Percentiles rank a stretch among this genome's conserved stretches.
phyloP scores from a whole-genome alignment of 2,888 invertebrate species.

The Malacosoma neustria region DNA sequence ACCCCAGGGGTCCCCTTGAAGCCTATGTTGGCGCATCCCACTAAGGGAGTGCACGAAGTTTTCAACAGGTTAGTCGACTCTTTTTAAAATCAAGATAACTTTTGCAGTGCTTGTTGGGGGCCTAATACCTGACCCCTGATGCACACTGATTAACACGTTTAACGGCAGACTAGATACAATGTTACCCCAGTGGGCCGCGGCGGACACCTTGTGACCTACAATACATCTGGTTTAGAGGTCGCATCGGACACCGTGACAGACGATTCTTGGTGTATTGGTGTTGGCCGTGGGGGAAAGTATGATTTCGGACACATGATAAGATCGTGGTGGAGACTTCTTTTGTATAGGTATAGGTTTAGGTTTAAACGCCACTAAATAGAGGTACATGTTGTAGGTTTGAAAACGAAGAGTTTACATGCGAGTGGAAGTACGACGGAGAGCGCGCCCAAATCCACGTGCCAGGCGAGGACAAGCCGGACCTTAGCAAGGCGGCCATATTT shows the following conservation, averaged over 20 bases:
- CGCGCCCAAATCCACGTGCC: slow-evolving; percentile 88
- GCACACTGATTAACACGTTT: neutral
- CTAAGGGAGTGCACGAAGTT: slow-evolving; percentile 93
- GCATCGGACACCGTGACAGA: no score
- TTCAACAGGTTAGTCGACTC: slow-evolving; percentile 75
- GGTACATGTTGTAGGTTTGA: slow-evolving; percentile 83
- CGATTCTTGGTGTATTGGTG: no score
- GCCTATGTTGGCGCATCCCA: slow-evolving; percentile 99
- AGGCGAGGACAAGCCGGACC: slow-evolving; percentile 63
- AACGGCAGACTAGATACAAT: neutral
- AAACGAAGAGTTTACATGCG: slow-evolving; percentile 93
- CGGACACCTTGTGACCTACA: no score
- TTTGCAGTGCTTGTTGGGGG: neutral
- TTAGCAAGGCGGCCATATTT: slow-evolving; percentile 83
- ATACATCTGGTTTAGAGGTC: no score
- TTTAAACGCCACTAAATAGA: no score
- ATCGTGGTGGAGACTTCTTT: no score
- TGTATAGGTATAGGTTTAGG: no score
- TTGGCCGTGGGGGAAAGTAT: no score
- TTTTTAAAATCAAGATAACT: neutral
- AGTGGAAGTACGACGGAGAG: slow-evolving; percentile 99
- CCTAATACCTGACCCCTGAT: neutral
- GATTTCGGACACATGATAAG: no score
- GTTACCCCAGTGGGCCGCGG: no score
- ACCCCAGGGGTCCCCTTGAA: slow-evolving; percentile 95